Conservation (phyloP, 2,797 vertebrate genomes). For the Cyclopterus lumpus region DNA sequence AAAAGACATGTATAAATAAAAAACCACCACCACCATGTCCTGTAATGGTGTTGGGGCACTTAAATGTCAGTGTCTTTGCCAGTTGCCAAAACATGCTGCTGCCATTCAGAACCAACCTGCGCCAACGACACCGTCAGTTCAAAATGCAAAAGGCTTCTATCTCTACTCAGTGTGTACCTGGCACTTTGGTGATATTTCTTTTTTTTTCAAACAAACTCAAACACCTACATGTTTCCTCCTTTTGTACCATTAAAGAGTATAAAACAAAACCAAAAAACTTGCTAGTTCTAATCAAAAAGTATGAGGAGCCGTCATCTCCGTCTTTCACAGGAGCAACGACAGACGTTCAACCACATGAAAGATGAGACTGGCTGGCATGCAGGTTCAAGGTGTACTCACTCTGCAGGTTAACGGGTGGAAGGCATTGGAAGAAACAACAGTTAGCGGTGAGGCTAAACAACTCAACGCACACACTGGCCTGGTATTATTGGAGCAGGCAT, state of each 20-base stretch:
- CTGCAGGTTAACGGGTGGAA: slow-evolving; percentile 86
- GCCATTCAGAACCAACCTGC: slow-evolving; percentile 38
- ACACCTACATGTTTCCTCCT: slow-evolving; percentile 1
- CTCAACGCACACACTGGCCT: slow-evolving; percentile 74
- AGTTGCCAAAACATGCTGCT: slow-evolving; percentile 33
- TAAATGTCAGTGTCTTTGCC: slow-evolving; percentile 41
- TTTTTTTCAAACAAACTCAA: slow-evolving; percentile 18
- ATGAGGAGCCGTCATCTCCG: slow-evolving; percentile 27
- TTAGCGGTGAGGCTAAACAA: slow-evolving; percentile 78
- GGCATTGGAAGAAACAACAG: slow-evolving; percentile 90
- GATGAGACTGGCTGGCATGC: slow-evolving; percentile 59
- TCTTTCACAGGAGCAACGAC: slow-evolving; percentile 18
- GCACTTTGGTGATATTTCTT: slow-evolving; percentile 64
- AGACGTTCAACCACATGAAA: slow-evolving; percentile 4
- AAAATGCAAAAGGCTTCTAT: slow-evolving; percentile 30
- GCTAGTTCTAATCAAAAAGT: slow-evolving; percentile 10
- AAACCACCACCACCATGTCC: slow-evolving; percentile 18
- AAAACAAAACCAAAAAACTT: not conserved
- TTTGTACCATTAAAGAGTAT: slow-evolving; percentile 39
- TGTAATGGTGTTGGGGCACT: slow-evolving; percentile 26
- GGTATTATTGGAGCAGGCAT: slow-evolving; percentile 83
- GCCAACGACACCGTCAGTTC: not conserved
- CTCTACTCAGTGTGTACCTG: slow-evolving; percentile 33
- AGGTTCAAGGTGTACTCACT: slow-evolving; percentile 85
- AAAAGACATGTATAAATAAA: not conserved